Evolutionary conservation across 2,797 vertebrate species (phyloP).

Genomic region (Neosilurus hyrtlii): DNA sequence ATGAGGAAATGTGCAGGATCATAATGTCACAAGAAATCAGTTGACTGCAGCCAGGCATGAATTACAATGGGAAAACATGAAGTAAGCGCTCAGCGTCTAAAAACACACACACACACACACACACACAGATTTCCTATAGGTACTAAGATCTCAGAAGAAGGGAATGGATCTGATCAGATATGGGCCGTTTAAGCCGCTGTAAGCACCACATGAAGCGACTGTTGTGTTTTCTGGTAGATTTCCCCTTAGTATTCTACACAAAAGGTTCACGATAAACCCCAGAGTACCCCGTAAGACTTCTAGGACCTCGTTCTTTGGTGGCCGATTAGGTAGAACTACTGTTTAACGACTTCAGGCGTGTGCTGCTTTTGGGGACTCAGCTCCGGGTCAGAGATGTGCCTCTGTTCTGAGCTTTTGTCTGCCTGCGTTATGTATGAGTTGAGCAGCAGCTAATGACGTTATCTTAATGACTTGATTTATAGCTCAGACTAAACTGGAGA

Average conservation of each 20-base stretch:
- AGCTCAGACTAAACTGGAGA: slow-evolving; percentile 44
- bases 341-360: slow-evolving; percentile 40
- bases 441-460: slow-evolving; percentile 58
- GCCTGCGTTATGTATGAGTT: slow-evolving; percentile 57
- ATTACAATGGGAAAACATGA: slow-evolving; percentile 54
- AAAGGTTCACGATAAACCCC: slow-evolving; percentile 4
- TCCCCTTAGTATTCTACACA: neutral
- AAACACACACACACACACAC: slow-evolving; percentile 43
- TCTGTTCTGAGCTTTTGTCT: slow-evolving; percentile 27
- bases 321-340: slow-evolving; percentile 35
- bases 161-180: slow-evolving; percentile 23
- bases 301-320: neutral
- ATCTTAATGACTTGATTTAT: slow-evolving; percentile 72
- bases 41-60: slow-evolving; percentile 60
- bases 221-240: neutral
- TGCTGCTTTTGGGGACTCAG: slow-evolving; percentile 28
- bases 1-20: slow-evolving; percentile 65
- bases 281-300: neutral
- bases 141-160: slow-evolving; percentile 8
- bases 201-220: neutral
- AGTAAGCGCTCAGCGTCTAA: slow-evolving; percentile 41
- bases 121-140: slow-evolving; percentile 35
- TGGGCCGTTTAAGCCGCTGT: slow-evolving; percentile 4
- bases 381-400: slow-evolving; percentile 25
- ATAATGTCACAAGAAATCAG: slow-evolving; percentile 66